These are phyloP conservation scores for Parthenolecanium corni DNA, from an alignment of 2,888 invertebrate genomes.

Conservation along the genomic window DNA sequence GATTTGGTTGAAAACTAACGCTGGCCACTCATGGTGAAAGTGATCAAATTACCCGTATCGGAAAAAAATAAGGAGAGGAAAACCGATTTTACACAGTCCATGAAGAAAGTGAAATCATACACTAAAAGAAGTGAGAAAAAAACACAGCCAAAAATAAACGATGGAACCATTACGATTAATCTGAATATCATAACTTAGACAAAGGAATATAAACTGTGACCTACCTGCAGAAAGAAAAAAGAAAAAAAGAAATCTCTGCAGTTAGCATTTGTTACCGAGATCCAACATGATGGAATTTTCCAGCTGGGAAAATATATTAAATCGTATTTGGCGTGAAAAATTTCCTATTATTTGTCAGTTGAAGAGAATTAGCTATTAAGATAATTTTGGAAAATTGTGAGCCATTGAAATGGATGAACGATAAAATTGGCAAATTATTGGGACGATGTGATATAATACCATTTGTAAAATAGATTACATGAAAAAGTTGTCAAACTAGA, in stretches of 20 bases:
- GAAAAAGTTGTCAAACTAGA: too few species aligned
- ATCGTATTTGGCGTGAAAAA: neutral
- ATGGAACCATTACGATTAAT: slow-evolving; percentile 11
- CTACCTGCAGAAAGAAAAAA: too few species aligned
- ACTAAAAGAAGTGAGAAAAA: neutral
- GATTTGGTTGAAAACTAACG: slow-evolving; percentile 2
- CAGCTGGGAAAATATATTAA: too few species aligned
- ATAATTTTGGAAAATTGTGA: too few species aligned
- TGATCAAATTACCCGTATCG: slow-evolving; percentile 12
- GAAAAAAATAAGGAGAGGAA: neutral
- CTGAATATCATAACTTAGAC: neutral
- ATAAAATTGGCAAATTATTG: too few species aligned
- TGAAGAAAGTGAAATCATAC: slow-evolving; percentile 19
- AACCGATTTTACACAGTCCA: slow-evolving; percentile 16
- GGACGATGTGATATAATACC: too few species aligned
- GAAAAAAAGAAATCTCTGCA: neutral
- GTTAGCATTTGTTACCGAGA: too few species aligned
- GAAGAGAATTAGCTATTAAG: neutral
- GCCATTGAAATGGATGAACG: too few species aligned
- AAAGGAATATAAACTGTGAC: too few species aligned
- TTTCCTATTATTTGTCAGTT: neutral
- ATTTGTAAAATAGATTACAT: too few species aligned
- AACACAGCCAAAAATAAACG: neutral
- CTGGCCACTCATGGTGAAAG: slow-evolving; percentile 12
- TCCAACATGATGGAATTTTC: too few species aligned